Base-by-base conservation (phyloP, 2,113 vertebrate species). In the Gymnogyps californianus region DNA sequence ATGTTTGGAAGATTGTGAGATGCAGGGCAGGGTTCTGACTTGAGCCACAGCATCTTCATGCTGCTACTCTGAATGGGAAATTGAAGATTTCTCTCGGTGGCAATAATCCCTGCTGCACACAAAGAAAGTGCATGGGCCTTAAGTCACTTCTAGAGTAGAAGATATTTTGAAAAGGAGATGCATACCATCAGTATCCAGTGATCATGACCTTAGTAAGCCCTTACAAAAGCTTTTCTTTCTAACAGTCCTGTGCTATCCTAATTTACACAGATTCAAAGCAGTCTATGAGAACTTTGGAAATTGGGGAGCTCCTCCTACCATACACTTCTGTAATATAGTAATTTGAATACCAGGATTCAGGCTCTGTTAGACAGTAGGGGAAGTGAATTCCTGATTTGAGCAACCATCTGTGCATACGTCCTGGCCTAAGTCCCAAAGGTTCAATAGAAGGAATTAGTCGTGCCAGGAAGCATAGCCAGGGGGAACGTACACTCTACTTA, bases 341-440 rank as follows among this genome's bases (percentile, higher is more conserved):
- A 44, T 69, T 70, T 70, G 57, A 83, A 40, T 36, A 19, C 15
- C 54, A 62, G 62, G 42, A 58, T 74, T 87, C 9, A 22, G 34
- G 31, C 61, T 95, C 54, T n/a, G 13, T 64, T 69, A 78, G 42
- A 9, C 34, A 36, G 38, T 7, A 76, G 17, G 40, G 19, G 13
- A 80, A 90, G 66, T 25, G 46, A 86, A 81, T 70, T 88, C 83
- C 64, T 64, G 62, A 55, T 77, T 10, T 86, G 85, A 92, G 67
- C 42, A 88, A 62, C 85, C 82, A 66, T 72, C 94, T 90, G 82
- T 70, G 76, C 32, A 4, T 29, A 4, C 0, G 3, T 77, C 66
- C 87, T 94, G 82, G 65, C 90, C 49, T 18, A 32, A 74, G 12
- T 96, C 95, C 95, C 95, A 75, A n/a, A 83, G 64, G 79, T 86